phyloP scores from a whole-genome alignment of 2,797 vertebrate species.

The Typhlichthys eigenmanni region DNA sequence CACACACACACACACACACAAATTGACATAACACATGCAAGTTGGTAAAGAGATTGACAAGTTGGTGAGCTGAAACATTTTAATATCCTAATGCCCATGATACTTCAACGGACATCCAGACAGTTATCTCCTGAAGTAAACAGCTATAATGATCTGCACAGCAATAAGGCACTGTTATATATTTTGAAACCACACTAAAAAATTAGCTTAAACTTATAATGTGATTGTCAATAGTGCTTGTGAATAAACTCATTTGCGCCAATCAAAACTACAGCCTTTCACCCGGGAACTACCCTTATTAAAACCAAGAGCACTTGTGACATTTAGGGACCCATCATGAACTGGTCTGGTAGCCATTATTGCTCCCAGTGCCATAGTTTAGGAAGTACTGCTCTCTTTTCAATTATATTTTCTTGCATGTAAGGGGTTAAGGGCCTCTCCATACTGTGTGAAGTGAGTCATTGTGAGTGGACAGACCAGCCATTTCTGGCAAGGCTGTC shows the following conservation, averaged over 20 bases:
- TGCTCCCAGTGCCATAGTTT: not conserved
- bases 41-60: constrained; percentile 52
- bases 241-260: not conserved
- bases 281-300: too few species aligned
- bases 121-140: constrained; percentile 35
- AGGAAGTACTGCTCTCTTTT: not conserved
- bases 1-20: constrained; percentile 19
- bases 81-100: constrained; percentile 55
- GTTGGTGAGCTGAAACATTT: constrained; percentile 62
- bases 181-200: not conserved
- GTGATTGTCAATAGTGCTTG: not conserved
- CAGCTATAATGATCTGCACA: constrained; percentile 36
- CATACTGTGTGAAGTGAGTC: not conserved
- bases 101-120: constrained; percentile 17
- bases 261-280: not conserved
- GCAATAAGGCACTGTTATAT: not conserved
- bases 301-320: too few species aligned
- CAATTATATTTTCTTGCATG: not conserved
- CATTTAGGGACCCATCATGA: not conserved
- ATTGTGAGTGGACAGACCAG: not conserved
- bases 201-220: not conserved
- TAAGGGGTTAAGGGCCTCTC: not conserved
- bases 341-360: not conserved
- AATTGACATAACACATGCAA: constrained; percentile 14
- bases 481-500: not conserved